These are phyloP conservation scores for Salvelinus fontinalis DNA, from an alignment of 2,113 vertebrate species.

Conservation along the genomic window DNA sequence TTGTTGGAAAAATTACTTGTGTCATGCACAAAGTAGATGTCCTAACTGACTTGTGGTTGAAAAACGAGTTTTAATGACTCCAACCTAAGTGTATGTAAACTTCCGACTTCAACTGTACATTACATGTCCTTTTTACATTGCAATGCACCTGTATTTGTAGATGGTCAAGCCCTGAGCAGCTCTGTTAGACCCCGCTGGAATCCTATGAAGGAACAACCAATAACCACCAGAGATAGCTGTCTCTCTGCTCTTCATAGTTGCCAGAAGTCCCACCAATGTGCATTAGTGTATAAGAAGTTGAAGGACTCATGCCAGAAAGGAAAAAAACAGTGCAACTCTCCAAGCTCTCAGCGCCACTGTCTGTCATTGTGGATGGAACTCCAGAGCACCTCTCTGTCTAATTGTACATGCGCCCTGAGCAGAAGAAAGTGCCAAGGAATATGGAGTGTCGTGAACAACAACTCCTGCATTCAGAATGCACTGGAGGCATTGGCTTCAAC, in stretches of 20 bases:
- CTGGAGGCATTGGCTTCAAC: too few species aligned
- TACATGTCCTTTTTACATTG: not conserved
- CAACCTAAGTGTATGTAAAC: too few species aligned
- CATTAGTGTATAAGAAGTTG: not conserved
- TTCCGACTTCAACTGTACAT: not conserved
- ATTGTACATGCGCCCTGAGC: not conserved
- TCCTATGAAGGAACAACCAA: too few species aligned
- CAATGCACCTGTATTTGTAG: not conserved
- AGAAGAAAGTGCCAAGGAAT: too few species aligned
- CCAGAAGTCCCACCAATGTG: too few species aligned
- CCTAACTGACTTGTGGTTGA: too few species aligned
- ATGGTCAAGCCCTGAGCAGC: not conserved
- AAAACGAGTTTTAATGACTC: too few species aligned
- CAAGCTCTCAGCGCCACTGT: not conserved
- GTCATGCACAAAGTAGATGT: too few species aligned
- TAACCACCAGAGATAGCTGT: too few species aligned
- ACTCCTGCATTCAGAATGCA: conserved; percentile 20
- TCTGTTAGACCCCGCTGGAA: not conserved
- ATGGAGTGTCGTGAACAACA: not conserved
- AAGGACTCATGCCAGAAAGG: not conserved
- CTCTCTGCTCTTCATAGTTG: too few species aligned
- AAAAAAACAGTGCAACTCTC: not conserved
- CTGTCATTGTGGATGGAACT: not conserved
- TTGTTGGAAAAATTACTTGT: too few species aligned
- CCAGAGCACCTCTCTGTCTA: not conserved